Base-by-base conservation (phyloP, 2,888 invertebrate genomes). In the Euzophera pinguis region DNA sequence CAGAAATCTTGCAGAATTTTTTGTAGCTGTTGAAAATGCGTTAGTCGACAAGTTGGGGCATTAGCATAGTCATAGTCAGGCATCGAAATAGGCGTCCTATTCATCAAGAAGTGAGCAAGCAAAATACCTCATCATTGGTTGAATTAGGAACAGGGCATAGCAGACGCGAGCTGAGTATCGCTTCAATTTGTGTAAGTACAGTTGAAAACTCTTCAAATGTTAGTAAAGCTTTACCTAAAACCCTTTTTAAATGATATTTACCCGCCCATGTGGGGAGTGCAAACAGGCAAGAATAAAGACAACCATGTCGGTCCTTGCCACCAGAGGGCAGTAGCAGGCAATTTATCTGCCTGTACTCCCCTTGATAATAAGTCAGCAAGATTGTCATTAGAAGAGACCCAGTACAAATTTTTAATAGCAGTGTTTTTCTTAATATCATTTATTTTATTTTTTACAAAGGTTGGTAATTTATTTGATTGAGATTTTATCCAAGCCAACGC, bases 61-160 rank as follows among this genome's bases (percentile, higher is more conserved):
- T 47, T 37, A 4, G n/a, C n/a, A 39, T 54, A 54, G 10, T 54
- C 50, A 38, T 53, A 53, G 22, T 54, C 54, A n/a, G 54, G 47
- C 9, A 51, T 13, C 7, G 34, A 39, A 14, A 38, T 41, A 34
- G 47, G 47, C 2, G 41, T n/a, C 41, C 51, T 39, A n/a, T 42
- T 47, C 10, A 52, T 29, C 17, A 54, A 17, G 17, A 54, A 54
- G 51, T 54, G 51, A 47, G 27, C 51, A 54, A 34, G 34, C 14
- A 10, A 4, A 34, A 39, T 6, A 51, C 17, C 4, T 49, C 41
- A 39, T 48, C 47, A 13, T 34, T 39, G 7, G 16, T 17, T 17
- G 41, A 3, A 17, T 41, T 41, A 1, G 41, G 41, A 41, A 41
- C 17, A 17, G 47, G 50, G 17, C 13, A 50, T 32, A 47, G 9